Conservation (phyloP, 2,113 vertebrate species). For the Zootoca vivipara region DNA sequence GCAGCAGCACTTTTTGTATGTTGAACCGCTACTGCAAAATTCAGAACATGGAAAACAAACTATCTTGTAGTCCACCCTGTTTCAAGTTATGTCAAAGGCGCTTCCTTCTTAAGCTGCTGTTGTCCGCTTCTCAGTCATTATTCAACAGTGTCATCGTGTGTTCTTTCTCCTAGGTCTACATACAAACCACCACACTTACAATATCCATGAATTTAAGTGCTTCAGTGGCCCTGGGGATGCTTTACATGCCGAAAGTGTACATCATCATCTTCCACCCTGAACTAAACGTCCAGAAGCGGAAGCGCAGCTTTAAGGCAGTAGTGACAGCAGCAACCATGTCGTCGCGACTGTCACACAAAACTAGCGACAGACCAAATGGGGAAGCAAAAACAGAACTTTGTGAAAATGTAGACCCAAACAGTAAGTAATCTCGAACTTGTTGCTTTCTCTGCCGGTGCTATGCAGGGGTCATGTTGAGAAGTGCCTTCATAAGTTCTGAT, state of each 20-base stretch:
- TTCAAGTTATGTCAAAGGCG: neutral
- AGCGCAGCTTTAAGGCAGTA: conserved; percentile 95
- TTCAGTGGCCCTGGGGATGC: conserved; percentile 95
- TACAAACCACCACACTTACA: conserved; percentile 96
- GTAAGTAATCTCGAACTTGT: conserved; percentile 78
- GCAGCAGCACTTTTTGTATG: neutral
- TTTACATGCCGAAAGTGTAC: conserved; percentile 98
- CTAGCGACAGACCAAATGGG: conserved; percentile 93
- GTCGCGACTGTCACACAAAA: conserved; percentile 91
- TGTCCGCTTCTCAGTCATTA: conserved; percentile 31
- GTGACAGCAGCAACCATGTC: conserved; percentile 96
- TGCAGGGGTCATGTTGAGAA: neutral
- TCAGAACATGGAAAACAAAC: neutral
- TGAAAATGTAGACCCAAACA: conserved; percentile 91
- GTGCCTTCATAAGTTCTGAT: accelerated
- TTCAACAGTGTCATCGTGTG: conserved; percentile 68
- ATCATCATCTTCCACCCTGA: conserved; percentile 98
- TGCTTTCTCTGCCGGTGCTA: neutral
- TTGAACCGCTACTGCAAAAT: neutral
- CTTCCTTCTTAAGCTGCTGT: neutral
- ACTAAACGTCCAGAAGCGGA: conserved; percentile 96
- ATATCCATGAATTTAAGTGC: conserved; percentile 98
- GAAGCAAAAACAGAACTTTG: conserved; percentile 97
- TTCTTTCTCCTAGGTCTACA: conserved; percentile 88
- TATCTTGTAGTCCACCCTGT: neutral